Percentiles rank a stretch among this genome's conserved stretches.
phyloP scores from a whole-genome alignment of 2,797 vertebrate species.

The Momotus momota region DNA sequence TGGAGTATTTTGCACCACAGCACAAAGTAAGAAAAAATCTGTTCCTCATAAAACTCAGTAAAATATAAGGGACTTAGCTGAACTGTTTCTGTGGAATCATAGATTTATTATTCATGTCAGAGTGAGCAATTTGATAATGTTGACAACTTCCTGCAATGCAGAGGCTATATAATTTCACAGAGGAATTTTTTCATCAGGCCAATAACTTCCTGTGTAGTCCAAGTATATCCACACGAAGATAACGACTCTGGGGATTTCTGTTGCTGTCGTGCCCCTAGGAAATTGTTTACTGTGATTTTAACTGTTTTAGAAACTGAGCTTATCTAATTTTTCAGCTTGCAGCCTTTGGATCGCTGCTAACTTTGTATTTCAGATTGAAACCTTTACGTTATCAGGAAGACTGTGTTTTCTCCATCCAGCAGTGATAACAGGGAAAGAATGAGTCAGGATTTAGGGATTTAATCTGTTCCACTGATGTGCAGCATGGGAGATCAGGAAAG shows the following conservation, averaged over 20 bases:
- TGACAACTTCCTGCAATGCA: conserved; percentile 55
- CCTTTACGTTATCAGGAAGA: not conserved
- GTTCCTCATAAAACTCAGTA: conserved; percentile 6
- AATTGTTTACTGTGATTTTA: conserved; percentile 40
- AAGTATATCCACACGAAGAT: conserved; percentile 14
- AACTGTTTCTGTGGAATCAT: not conserved
- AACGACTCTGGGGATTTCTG: not conserved
- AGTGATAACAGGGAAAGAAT: not conserved
- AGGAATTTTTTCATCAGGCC: conserved; percentile 12
- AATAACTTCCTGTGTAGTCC: conserved; percentile 33
- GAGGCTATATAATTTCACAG: conserved; percentile 37
- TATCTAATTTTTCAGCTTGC: conserved; percentile 44
- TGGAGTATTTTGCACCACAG: not conserved
- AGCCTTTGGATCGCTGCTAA: not conserved
- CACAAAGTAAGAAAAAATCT: not conserved
- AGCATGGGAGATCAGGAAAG: not conserved
- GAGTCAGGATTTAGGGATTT: not conserved
- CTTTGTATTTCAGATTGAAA: not conserved
- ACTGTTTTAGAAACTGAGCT: conserved; percentile 8
- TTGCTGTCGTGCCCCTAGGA: not conserved
- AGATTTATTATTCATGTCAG: conserved; percentile 39
- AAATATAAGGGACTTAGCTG: not conserved
- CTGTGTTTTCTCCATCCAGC: not conserved
- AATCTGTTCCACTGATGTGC: not conserved
- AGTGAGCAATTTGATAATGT: conserved; percentile 38